Evolutionary conservation across 1,140 invertebrate genomes (phyloP), one percentile per base, ranked within the genome.

Genomic region (Idris sp.): DNA sequence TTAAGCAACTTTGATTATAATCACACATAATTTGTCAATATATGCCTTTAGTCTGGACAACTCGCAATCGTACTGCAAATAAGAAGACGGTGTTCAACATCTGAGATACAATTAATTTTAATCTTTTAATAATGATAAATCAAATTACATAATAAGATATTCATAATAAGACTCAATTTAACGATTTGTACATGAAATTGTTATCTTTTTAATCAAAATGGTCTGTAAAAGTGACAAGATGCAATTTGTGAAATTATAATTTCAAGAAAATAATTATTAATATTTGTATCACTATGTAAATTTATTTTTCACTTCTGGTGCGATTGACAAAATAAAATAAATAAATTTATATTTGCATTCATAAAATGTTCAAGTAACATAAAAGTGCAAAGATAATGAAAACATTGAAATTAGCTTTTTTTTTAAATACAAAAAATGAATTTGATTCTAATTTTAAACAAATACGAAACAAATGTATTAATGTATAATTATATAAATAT

Each of bases 361-460:
- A n/a, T n/a, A n/a, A n/a, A n/a, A n/a, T n/a, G n/a, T n/a, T n/a
- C n/a, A n/a, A n/a, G n/a, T n/a, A n/a, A n/a, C n/a, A n/a, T 82
- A 78, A 79, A 53, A 38, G 54, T 73, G 73, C 67, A 74, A 67
- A 36, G 59, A 56, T 7, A 51, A 0, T 25, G 26, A 49, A 25
- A 54, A 25, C 19, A 22, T n/a, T 26, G 46, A 10, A 40, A 36
- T 8, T 13, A 22, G 28, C 15, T 49, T 33, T 18, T 26, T 10
- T 35, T 51, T 58, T 16, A 10, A 13, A 41, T 4, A 4, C 19
- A 22, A 22, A 22, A 19, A 51, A 11, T 4, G 35, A 11, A 33
- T 18, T 13, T n/a, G 10, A 43, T 1, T 11, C 11, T 43, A 48
- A 40, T 38, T 19, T 58, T 22, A 5, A 59, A 28, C 36, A 35